Conservation (phyloP, 2,113 vertebrate genomes). For the Microcebus jonahi region DNA sequence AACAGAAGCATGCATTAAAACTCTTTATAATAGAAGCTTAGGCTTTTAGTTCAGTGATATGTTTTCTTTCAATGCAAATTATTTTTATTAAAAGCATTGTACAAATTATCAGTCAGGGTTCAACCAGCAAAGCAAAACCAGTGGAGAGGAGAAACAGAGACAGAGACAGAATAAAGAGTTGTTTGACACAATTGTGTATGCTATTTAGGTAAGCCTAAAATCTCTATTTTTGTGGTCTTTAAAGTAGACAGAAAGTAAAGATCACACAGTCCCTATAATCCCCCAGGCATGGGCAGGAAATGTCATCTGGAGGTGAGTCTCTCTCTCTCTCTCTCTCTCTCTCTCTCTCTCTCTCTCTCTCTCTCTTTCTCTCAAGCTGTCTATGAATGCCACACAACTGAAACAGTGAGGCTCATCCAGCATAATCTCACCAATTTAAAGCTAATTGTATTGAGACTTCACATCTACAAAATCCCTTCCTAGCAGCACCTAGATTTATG, state of each 20-base stretch:
- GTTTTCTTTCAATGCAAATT: background rate
- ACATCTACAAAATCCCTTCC: background rate
- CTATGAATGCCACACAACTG: too few species aligned
- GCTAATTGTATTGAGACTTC: background rate
- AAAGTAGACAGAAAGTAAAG: background rate
- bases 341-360: background rate
- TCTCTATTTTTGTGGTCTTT: background rate
- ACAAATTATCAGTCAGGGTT: background rate
- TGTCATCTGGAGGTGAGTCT: background rate
- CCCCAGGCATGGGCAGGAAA: fast-evolving
- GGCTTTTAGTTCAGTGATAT: background rate
- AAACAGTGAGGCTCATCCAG: background rate
- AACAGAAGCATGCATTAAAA: background rate
- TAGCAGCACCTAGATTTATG: background rate
- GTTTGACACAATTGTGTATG: background rate
- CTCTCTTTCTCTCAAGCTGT: background rate
- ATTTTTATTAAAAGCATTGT: background rate
- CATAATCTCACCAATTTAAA: background rate
- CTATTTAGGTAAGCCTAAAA: background rate
- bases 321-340: background rate
- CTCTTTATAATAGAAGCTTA: background rate
- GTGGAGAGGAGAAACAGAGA: background rate
- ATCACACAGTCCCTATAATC: fast-evolving
- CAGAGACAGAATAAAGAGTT: background rate
- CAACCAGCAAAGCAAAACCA: background rate